Conservation (phyloP, 1,140 invertebrate species). For the Physella acuta region DNA sequence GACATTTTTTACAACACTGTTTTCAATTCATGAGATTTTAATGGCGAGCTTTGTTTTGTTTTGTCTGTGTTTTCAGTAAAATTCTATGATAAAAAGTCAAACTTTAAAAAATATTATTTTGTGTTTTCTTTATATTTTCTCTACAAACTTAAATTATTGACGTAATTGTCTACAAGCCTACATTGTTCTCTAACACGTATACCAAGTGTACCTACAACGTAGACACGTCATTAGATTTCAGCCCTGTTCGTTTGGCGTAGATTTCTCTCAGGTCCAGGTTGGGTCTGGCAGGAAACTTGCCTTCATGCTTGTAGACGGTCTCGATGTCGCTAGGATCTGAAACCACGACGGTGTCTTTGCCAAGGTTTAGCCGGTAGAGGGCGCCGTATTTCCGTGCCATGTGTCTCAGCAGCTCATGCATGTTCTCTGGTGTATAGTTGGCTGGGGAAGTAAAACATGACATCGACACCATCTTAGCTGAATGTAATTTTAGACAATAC, state of each 20-base stretch:
- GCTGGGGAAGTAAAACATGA: neutral
- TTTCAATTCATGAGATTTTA: no score
- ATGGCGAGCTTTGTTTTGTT: no score
- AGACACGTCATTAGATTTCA: neutral
- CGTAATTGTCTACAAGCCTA: no score
- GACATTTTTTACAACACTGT: no score
- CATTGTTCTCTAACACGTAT: no score
- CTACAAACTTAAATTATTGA: no score
- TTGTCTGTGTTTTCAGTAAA: no score
- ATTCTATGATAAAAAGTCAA: no score
- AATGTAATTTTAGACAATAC: no score
- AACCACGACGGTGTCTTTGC: neutral
- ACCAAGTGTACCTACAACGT: slow-evolving; percentile 10
- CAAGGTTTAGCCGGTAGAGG: slow-evolving; percentile 3
- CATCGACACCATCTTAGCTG: no score
- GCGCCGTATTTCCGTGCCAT: slow-evolving; percentile 2
- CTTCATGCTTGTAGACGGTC: slow-evolving; percentile 1
- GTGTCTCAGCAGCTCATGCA: neutral
- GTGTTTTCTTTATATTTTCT: no score
- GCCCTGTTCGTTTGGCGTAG: slow-evolving; percentile 4
- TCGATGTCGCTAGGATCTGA: slow-evolving; percentile 14
- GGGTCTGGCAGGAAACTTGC: neutral
- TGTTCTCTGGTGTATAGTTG: slow-evolving; percentile 1
- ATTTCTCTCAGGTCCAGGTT: neutral
- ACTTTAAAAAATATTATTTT: no score